Evolutionary conservation across 2,888 invertebrate species (phyloP), one percentile per base, ranked within the genome.

Genomic region (Stenchaetothrips biformis): DNA sequence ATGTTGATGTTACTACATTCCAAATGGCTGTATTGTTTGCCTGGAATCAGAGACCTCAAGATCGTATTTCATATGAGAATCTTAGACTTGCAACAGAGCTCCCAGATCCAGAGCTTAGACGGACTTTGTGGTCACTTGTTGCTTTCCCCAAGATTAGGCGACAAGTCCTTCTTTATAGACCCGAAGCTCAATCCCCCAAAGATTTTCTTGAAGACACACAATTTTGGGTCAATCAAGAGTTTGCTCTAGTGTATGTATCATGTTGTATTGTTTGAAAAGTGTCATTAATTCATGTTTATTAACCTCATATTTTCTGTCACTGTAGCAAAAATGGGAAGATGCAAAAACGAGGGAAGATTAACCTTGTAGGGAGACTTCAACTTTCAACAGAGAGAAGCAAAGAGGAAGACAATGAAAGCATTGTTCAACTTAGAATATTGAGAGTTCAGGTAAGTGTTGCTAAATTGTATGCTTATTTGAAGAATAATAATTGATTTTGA

Each of bases 21-120:
- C 99, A 99, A 92, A 98, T 99, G 98, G 98, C 98, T 67, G 98
- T 99, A 21, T 89, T 99, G 77, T 99, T 98, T 89, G 97, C 98
- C 21, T 99, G 98, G 98, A 99, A 99, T 89, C 97, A 98, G 86
- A 90, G 98, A 83, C 96, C 96, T 1, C 89, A 92, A 84, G 98
- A 98, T 85, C 94, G 92, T 87, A 93, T 99, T 82, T 94, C 95
- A n/a, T 97, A 98, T 85, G 99, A 99, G 88, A 98, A 98, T 88
- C 89, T 99, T 81, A 91, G 96, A 84, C 89, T 99, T 83, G 98
- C 99, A 6, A 99, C 99, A 1, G 98, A 99, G 88, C 89, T 99
- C 83, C 98, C 99, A 27, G 95, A 99, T 88, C 94, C 96, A 11
- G 99, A 99, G 88, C 89, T 99, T 79, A 91, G 97, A 83, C 91